A percentile compares a stretch with the other conserved stretches of the same genome.
Conservation (phyloP, 2,113 vertebrate genomes). For the Eudorcas thomsonii region DNA sequence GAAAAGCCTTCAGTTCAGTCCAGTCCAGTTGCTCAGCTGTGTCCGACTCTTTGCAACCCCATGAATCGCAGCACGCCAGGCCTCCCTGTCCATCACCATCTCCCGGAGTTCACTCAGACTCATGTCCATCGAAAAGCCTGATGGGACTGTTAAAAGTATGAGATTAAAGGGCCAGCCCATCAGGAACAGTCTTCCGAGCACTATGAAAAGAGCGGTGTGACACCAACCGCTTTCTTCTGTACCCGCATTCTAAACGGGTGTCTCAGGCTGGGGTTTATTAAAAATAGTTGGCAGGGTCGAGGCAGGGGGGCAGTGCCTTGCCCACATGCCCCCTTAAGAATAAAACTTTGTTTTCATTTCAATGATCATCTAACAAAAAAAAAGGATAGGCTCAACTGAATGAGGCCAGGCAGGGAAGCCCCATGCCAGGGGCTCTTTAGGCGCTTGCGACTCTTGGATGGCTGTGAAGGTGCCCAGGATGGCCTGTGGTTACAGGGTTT, state of each 20-base stretch:
- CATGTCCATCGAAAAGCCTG: not conserved
- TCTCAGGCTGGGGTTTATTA: not conserved
- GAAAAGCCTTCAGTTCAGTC: not conserved
- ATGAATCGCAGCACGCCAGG: too few species aligned
- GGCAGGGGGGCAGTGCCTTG: not conserved
- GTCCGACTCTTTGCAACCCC: too few species aligned
- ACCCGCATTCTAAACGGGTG: not conserved
- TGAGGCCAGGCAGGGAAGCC: not conserved
- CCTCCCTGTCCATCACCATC: too few species aligned
- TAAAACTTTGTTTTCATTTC: not conserved
- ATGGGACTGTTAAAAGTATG: not conserved
- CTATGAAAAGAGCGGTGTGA: not conserved
- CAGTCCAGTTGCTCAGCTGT: too few species aligned
- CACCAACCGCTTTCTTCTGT: not conserved
- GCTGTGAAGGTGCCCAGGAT: not conserved
- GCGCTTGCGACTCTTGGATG: too few species aligned
- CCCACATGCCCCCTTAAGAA: not conserved
- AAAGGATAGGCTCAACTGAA: too few species aligned
- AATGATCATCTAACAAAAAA: not conserved
- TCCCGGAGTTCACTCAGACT: too few species aligned
- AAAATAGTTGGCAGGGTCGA: not conserved
- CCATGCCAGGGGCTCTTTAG: not conserved
- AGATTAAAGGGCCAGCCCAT: not conserved
- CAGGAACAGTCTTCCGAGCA: not conserved
- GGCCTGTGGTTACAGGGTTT: not conserved